Conservation (phyloP, 1,140 invertebrate genomes). For the Homarus americanus region DNA sequence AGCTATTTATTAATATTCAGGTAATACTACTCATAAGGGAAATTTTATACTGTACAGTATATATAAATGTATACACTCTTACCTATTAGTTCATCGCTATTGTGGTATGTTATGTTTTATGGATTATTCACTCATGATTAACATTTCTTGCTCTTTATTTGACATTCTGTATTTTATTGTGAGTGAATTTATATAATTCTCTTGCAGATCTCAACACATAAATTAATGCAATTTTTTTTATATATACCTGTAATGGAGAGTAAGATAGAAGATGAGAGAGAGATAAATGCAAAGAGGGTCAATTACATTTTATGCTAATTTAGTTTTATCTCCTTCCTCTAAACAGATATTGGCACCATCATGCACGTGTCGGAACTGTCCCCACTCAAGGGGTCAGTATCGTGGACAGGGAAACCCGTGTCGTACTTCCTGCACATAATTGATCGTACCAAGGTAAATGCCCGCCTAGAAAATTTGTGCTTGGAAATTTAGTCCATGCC, state of each 20-base stretch:
- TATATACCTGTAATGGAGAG: too few species aligned
- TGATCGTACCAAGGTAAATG: conserved; percentile 89
- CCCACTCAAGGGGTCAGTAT: conserved; percentile 95
- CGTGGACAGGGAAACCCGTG: conserved; percentile 98
- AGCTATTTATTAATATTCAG: too few species aligned
- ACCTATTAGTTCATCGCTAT: too few species aligned
- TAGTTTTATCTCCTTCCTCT: conserved; percentile 69
- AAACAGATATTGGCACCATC: conserved; percentile 96
- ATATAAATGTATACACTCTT: too few species aligned
- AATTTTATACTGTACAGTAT: too few species aligned
- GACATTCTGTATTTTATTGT: not conserved
- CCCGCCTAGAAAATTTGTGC: not conserved
- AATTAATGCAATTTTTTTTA: too few species aligned
- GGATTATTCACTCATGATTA: too few species aligned
- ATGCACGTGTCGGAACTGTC: conserved; percentile 98
- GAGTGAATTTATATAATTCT: not conserved
- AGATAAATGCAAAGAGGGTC: too few species aligned
- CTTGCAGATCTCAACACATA: not conserved
- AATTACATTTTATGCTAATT: not conserved
- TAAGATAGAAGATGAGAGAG: too few species aligned
- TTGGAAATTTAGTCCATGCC: conserved; percentile 12
- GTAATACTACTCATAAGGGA: too few species aligned
- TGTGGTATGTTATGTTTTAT: too few species aligned
- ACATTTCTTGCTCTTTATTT: too few species aligned
- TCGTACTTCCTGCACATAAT: conserved; percentile 98